Conservation (phyloP, 2,797 vertebrate species). For the Sternarchorhynchus goeldii region DNA sequence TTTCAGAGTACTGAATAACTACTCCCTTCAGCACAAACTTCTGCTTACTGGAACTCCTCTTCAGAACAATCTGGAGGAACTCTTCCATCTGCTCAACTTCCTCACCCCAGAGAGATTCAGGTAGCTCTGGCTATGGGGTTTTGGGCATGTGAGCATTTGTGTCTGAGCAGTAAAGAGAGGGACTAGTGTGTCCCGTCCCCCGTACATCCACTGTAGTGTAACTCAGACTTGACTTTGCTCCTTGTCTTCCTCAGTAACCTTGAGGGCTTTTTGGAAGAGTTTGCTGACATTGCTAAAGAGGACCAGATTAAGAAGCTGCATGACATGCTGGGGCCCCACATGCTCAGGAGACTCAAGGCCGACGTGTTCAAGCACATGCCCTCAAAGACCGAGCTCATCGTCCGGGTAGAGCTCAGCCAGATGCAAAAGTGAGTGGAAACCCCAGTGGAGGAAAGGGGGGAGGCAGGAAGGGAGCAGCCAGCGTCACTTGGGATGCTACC, state of each 20-base stretch:
- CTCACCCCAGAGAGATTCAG: conserved; percentile 95
- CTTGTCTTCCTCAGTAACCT: conserved; percentile 79
- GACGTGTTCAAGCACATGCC: conserved; percentile 99
- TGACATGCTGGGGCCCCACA: conserved; percentile 97
- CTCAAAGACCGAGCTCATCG: conserved; percentile 97
- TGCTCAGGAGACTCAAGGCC: conserved; percentile 95
- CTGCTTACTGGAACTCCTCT: conserved; percentile 95
- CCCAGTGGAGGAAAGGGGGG: neutral
- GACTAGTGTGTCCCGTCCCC: neutral
- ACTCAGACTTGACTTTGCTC: neutral
- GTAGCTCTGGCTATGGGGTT: conserved; percentile 67
- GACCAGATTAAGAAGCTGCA: conserved; percentile 99
- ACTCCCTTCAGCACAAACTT: conserved; percentile 94
- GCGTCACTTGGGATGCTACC: too few relatives aligned
- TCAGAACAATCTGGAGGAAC: conserved; percentile 96
- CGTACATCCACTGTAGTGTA: neutral
- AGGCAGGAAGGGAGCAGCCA: too few relatives aligned
- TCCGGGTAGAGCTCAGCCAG: conserved; percentile 94
- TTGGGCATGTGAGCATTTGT: neutral
- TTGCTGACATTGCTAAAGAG: conserved; percentile 97
- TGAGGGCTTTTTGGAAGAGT: conserved; percentile 97
- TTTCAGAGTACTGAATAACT: conserved; percentile 95
- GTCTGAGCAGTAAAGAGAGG: too few relatives aligned
- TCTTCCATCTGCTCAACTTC: conserved; percentile 97
- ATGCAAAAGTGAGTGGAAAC: conserved; percentile 91